A percentile compares a stretch with the other conserved stretches of the same genome.
phyloP scores from a whole-genome alignment of 2,797 vertebrate genomes.

The Apogon hyalosoma region DNA sequence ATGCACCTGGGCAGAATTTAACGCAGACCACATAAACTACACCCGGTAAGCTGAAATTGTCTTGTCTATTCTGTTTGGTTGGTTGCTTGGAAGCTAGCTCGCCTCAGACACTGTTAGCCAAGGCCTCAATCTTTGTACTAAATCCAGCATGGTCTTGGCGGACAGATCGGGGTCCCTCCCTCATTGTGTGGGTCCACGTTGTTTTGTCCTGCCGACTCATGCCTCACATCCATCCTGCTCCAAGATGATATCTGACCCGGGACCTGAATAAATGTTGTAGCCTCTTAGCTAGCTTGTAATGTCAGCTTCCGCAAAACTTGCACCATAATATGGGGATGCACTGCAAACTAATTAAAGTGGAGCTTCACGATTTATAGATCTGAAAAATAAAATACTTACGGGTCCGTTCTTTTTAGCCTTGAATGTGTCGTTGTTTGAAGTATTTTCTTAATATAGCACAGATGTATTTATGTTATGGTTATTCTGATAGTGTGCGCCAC shows the following conservation, averaged over 20 bases:
- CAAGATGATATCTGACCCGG: neutral
- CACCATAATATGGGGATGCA: slow-evolving; percentile 16
- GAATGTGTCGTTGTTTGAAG: neutral
- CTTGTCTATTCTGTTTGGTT: slow-evolving; percentile 38
- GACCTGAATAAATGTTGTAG: slow-evolving; percentile 7
- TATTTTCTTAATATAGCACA: neutral
- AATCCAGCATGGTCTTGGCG: slow-evolving; percentile 73
- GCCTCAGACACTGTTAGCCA: slow-evolving; percentile 50
- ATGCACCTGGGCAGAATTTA: slow-evolving; percentile 11
- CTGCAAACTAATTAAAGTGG: slow-evolving; percentile 16
- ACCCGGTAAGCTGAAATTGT: slow-evolving; percentile 55
- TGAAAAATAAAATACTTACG: neutral
- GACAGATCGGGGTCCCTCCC: slow-evolving; percentile 41
- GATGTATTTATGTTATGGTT: slow-evolving; percentile 5
- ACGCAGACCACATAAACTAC: slow-evolving; percentile 5
- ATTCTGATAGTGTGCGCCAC: slow-evolving; percentile 21
- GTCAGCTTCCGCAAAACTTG: slow-evolving; percentile 73
- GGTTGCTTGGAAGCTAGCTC: slow-evolving; percentile 29
- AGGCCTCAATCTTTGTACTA: slow-evolving; percentile 81
- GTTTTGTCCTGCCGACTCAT: neutral
- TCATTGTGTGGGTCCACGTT: slow-evolving; percentile 53
- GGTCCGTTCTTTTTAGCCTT: fast-evolving
- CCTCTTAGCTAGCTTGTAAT: slow-evolving; percentile 31
- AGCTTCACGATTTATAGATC: neutral
- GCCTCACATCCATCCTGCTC: neutral